phyloP scores from a whole-genome alignment of 2,797 vertebrate species.

The Dendrocincla tyrannina region DNA sequence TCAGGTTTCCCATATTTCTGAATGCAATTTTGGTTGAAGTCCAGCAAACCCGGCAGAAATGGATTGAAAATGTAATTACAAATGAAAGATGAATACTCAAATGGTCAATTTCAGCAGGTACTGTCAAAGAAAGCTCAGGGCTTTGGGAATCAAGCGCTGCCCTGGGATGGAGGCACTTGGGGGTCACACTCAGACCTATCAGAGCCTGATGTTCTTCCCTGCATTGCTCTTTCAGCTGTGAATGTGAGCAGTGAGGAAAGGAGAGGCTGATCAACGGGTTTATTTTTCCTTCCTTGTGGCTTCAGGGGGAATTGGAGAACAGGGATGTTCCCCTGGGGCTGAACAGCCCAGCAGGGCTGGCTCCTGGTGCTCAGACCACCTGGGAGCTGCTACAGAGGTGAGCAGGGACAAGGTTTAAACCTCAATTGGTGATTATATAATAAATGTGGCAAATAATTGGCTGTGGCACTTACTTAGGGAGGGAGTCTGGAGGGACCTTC shows the following conservation, averaged over 20 bases:
- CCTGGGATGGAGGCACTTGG: neutral
- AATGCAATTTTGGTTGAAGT: slow-evolving; percentile 31
- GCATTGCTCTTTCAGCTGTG: neutral
- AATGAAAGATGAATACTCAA: neutral
- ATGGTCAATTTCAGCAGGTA: neutral
- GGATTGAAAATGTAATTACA: neutral
- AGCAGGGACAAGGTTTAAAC: neutral
- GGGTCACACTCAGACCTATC: fast-evolving
- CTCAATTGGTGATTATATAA: neutral
- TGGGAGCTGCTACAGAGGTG: neutral
- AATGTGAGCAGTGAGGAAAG: neutral
- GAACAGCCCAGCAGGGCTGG: neutral
- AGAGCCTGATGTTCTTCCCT: neutral
- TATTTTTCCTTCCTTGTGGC: neutral
- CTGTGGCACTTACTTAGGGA: neutral
- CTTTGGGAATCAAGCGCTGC: neutral
- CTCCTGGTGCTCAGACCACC: neutral
- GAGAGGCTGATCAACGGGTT: neutral
- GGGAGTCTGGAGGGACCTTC: slow-evolving; percentile 2
- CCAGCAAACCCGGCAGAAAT: neutral
- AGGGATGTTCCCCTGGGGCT: fast-evolving
- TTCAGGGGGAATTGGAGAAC: neutral
- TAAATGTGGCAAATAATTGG: neutral
- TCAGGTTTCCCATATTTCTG: slow-evolving; percentile 25
- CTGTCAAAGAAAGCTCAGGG: neutral